Evolutionary conservation across 2,113 vertebrate species (phyloP).

Genomic region (Micronycteris hirsuta): DNA sequence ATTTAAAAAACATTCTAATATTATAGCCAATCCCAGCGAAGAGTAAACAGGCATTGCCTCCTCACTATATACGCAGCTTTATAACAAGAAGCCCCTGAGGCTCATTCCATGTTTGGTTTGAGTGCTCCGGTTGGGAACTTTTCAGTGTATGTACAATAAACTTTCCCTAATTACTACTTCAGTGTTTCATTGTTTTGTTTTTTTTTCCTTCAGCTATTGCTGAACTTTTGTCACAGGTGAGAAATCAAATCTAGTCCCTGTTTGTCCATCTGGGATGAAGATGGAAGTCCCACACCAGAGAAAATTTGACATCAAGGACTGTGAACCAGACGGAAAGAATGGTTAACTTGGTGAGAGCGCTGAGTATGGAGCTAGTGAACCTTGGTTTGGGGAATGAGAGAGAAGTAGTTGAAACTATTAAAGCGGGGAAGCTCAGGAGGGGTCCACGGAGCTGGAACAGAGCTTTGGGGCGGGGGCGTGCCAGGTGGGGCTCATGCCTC

Average conservation of each 20-base stretch:
- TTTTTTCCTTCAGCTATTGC: background rate
- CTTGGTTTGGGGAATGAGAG: background rate
- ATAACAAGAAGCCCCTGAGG: background rate
- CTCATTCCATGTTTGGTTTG: background rate
- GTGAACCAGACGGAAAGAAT: background rate
- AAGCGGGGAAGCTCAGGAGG: background rate
- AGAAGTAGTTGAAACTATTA: background rate
- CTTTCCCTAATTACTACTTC: background rate
- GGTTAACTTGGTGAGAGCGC: background rate
- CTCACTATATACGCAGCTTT: background rate
- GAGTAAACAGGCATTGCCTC: background rate
- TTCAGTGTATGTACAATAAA: background rate
- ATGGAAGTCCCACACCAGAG: background rate
- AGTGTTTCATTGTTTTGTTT: background rate
- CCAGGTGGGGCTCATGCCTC: background rate
- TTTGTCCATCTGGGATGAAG: background rate
- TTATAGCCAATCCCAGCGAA: background rate
- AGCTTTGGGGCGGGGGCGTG: background rate
- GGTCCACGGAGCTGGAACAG: background rate
- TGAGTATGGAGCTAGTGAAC: background rate
- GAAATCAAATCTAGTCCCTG: background rate
- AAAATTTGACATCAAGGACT: background rate
- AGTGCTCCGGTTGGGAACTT: background rate
- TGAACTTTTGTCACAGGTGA: background rate
- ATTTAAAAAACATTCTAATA: background rate